A percentile compares a stretch with the other conserved stretches of the same genome.
Conservation (phyloP, 2,888 invertebrate genomes). For the Stenolophus ochropezus region DNA sequence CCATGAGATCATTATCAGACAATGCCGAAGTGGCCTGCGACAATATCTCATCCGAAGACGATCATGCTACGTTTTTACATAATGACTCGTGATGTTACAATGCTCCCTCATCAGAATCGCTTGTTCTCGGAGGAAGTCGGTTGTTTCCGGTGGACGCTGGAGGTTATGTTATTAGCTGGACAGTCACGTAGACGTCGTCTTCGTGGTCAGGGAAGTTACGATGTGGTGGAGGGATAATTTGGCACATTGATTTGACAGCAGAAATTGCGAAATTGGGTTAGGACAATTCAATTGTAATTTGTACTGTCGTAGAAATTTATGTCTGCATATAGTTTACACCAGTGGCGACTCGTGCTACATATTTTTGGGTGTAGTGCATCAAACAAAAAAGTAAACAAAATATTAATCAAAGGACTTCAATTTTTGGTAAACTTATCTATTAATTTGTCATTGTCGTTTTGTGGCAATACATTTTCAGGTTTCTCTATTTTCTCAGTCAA, state of each 20-base stretch:
- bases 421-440: no score
- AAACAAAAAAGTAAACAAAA: no score
- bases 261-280: not conserved
- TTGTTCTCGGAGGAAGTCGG: conserved; percentile 59
- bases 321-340: no score
- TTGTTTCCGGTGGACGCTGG: conserved; percentile 45
- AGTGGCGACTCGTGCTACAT: no score
- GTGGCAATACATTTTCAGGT: no score
- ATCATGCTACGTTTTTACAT: conserved; percentile 55
- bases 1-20: conserved; percentile 40
- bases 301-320: no score
- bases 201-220: conserved; percentile 20
- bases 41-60: conserved; percentile 41
- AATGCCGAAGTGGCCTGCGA: not conserved
- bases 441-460: no score
- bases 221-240: not conserved
- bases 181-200: conserved; percentile 52
- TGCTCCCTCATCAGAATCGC: conserved; percentile 41
- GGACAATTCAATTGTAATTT: no score
- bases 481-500: no score
- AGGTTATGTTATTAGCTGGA: conserved; percentile 53
- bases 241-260: not conserved
- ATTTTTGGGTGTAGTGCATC: no score
- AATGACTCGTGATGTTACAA: conserved; percentile 55
- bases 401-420: no score